These are phyloP conservation scores for Nicator chloris DNA, from an alignment of 2,113 vertebrate species.

Conservation along the genomic window DNA sequence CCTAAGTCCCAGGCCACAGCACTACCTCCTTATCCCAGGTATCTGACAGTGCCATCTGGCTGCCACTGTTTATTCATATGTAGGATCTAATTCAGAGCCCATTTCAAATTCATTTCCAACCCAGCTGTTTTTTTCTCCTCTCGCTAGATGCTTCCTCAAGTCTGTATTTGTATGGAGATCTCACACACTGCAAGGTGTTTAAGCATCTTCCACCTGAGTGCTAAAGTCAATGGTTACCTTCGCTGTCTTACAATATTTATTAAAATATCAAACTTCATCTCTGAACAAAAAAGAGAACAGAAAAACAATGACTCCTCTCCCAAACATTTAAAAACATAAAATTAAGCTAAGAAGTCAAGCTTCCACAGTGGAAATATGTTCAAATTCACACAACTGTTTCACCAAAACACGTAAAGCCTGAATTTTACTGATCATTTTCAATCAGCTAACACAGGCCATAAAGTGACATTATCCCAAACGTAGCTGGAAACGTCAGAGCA, in stretches of 20 bases:
- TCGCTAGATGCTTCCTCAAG: not conserved
- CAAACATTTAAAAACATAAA: not conserved
- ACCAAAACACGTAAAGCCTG: not conserved
- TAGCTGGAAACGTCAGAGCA: not conserved
- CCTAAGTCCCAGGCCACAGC: not conserved
- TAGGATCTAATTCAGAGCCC: not conserved
- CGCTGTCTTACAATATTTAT: not conserved
- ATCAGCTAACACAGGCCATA: not conserved
- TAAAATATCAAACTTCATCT: not conserved
- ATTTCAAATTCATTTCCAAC: not conserved
- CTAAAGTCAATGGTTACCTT: not conserved
- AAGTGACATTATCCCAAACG: not conserved
- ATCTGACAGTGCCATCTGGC: not conserved
- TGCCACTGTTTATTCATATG: not conserved
- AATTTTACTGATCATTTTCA: not conserved
- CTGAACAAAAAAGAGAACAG: not conserved
- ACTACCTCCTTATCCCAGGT: not conserved
- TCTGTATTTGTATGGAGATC: not conserved
- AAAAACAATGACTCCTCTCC: rapidly evolving
- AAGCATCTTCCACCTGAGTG: not conserved
- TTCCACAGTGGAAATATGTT: not conserved
- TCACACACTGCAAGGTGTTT: not conserved
- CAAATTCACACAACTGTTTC: not conserved
- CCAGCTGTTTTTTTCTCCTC: not conserved
- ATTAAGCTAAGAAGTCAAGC: not conserved